Conservation (phyloP, 2,888 invertebrate species). For the Aphrophora alni region DNA sequence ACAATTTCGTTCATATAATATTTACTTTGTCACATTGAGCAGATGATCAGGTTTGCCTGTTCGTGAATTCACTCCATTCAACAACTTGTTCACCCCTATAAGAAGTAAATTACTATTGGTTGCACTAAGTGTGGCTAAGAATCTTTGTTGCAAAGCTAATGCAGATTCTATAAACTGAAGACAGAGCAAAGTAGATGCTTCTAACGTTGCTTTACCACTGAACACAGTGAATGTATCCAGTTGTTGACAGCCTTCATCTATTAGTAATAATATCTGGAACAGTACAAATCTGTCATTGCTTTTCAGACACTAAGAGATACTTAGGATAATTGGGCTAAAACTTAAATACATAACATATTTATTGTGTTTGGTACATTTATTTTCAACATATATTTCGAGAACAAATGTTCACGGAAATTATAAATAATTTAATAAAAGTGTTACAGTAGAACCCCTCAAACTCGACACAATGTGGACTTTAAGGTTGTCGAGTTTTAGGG, state of each 20-base stretch:
- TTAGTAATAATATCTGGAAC: slow-evolving; percentile 64
- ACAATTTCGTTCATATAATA: no score
- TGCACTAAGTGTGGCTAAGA: slow-evolving; percentile 69
- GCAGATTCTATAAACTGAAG: slow-evolving; percentile 78
- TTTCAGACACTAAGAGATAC: no score
- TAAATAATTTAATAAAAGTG: no score
- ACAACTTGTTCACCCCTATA: slow-evolving; percentile 79
- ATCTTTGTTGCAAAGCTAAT: slow-evolving; percentile 73
- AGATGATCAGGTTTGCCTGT: slow-evolving; percentile 81
- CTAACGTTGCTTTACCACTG: slow-evolving; percentile 71
- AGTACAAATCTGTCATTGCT: no score
- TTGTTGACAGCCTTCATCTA: slow-evolving; percentile 77
- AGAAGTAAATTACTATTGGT: slow-evolving; percentile 71
- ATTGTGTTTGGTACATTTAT: no score
- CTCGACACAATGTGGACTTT: no score
- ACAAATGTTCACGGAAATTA: no score
- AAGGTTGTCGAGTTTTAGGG: no score
- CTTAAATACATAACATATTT: no score
- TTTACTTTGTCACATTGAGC: slow-evolving; percentile 72
- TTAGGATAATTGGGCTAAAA: no score
- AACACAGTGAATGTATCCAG: slow-evolving; percentile 74
- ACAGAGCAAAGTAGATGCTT: slow-evolving; percentile 72
- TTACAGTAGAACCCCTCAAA: no score
- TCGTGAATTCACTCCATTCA: slow-evolving; percentile 78
- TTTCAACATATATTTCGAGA: no score